Conservation (phyloP, 2,113 vertebrate genomes). For the Pica pica region DNA sequence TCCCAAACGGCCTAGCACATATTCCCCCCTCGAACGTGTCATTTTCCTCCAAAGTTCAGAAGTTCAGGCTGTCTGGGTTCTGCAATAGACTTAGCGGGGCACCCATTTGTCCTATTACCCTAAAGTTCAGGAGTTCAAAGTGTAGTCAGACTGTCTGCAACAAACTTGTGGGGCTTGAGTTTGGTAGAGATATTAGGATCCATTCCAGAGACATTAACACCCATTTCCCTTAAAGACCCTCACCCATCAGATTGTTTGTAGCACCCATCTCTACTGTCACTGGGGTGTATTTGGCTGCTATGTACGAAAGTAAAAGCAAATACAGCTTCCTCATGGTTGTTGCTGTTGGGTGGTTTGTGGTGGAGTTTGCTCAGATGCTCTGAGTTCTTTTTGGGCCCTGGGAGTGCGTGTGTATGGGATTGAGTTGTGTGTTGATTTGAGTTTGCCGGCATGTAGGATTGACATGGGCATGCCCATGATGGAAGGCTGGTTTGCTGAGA, state of each 20-base stretch:
- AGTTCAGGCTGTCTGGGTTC: too few relatives aligned
- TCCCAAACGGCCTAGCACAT: rapidly evolving
- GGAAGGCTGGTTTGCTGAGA: neutral
- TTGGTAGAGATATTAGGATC: neutral
- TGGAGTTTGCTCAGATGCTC: neutral
- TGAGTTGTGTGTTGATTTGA: neutral
- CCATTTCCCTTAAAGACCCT: neutral
- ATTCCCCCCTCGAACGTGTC: rapidly evolving
- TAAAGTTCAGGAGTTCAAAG: neutral
- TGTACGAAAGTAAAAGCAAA: neutral
- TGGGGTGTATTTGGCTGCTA: neutral
- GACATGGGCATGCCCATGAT: rapidly evolving
- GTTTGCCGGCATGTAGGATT: rapidly evolving
- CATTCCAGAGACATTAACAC: neutral
- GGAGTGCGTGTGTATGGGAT: rapidly evolving
- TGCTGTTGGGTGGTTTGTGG: neutral
- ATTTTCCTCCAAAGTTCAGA: neutral
- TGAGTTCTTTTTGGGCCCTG: neutral
- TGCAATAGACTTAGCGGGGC: neutral
- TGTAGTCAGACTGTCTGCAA: neutral
- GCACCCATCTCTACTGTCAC: neutral
- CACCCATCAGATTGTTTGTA: neutral
- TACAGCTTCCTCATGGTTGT: neutral
- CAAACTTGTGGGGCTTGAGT: neutral
- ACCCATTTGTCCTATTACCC: too few relatives aligned